Evolutionary conservation across 2,888 invertebrate genomes (phyloP).

Genomic region (Agrochola macilenta): DNA sequence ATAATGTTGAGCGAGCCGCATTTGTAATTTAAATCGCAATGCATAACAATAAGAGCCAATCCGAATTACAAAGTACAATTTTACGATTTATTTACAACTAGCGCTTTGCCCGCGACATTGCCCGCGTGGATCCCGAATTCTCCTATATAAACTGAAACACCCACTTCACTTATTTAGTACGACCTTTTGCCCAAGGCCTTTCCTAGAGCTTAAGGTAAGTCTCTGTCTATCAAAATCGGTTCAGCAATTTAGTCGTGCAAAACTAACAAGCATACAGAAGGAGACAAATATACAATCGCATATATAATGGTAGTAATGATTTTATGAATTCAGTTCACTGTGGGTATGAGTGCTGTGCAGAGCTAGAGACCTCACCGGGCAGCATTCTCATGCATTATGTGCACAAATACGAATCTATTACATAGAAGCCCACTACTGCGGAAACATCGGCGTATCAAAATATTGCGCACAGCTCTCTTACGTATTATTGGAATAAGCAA

Average conservation of each 20-base stretch:
- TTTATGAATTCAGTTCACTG: slow-evolving; percentile 30
- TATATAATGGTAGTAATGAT: slow-evolving; percentile 9
- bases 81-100: slow-evolving; percentile 20
- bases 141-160: neutral
- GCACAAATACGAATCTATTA: slow-evolving; percentile 22
- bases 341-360: slow-evolving; percentile 1
- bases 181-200: no score
- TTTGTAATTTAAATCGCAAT: slow-evolving; percentile 48
- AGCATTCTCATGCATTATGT: slow-evolving; percentile 43
- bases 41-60: slow-evolving; percentile 1
- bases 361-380: slow-evolving; percentile 14
- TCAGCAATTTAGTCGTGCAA: neutral
- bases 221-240: neutral
- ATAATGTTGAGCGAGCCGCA: slow-evolving; percentile 7
- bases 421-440: neutral
- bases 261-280: neutral
- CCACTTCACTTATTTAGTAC: neutral
- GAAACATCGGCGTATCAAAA: neutral
- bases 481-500: neutral
- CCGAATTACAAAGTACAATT: neutral
- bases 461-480: slow-evolving; percentile 36
- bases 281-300: neutral
- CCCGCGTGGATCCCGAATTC: neutral
- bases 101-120: neutral
- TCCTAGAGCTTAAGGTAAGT: neutral